Conservation (phyloP, 2,888 invertebrate genomes). For the Ophioninae sp. region DNA sequence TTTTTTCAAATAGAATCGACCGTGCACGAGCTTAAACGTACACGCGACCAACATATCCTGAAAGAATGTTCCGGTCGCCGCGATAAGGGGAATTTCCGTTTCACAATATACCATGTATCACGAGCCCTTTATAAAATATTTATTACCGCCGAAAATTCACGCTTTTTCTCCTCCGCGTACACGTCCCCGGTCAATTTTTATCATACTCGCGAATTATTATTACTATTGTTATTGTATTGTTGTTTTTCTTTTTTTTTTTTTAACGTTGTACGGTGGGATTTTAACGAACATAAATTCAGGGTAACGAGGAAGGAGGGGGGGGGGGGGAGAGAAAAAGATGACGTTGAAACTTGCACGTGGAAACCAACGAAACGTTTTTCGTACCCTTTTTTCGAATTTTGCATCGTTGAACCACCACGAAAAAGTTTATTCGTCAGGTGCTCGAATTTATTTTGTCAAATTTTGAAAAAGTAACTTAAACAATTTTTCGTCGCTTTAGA, state of each 20-base stretch:
- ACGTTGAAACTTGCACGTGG: no score
- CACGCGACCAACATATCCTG: slow-evolving; percentile 2
- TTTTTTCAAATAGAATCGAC: slow-evolving; percentile 61
- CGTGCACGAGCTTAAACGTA: background rate
- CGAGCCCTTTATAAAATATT: slow-evolving; percentile 51
- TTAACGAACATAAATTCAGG: slow-evolving; percentile 66
- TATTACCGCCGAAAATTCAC: slow-evolving; percentile 48
- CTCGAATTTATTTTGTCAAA: no score
- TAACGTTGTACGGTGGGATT: slow-evolving; percentile 46
- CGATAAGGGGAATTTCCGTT: slow-evolving; percentile 61
- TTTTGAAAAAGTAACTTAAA: no score
- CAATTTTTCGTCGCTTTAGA: no score
- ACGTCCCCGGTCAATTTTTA: slow-evolving; percentile 60
- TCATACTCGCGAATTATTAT: slow-evolving; percentile 45
- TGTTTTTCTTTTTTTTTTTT: slow-evolving; percentile 25
- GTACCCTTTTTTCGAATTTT: no score
- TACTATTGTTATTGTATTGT: slow-evolving; percentile 20
- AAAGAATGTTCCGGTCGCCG: slow-evolving; percentile 28
- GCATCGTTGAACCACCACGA: no score
- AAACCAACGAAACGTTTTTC: background rate
- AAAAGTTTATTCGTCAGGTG: no score
- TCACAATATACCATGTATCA: slow-evolving; percentile 33
- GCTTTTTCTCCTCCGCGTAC: slow-evolving; percentile 44
- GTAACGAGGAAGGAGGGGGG: background rate
- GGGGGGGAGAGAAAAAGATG: background rate